Percentiles rank a stretch among this genome's conserved stretches.
These are phyloP conservation scores for Euphydryas editha DNA, from an alignment of 2,888 invertebrate genomes.

Conservation along the genomic window DNA sequence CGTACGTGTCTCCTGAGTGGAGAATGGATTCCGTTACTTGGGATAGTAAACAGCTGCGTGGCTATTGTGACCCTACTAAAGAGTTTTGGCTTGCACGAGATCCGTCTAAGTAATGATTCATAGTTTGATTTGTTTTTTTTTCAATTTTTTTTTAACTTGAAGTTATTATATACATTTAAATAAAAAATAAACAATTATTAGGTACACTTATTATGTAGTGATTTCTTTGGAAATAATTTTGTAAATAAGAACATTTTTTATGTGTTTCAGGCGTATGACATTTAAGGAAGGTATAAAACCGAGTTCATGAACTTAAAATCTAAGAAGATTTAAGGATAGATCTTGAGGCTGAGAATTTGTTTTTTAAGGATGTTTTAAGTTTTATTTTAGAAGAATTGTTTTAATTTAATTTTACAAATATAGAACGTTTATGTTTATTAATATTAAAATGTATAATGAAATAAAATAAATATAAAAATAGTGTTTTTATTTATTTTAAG, in stretches of 20 bases:
- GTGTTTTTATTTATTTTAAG: too few species aligned
- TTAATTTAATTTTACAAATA: conserved; percentile 17
- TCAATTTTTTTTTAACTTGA: too few species aligned
- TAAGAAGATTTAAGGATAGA: background rate
- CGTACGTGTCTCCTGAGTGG: conserved; percentile 63
- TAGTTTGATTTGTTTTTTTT: background rate
- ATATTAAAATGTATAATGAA: too few species aligned
- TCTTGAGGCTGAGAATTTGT: conserved; percentile 7
- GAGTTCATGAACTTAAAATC: background rate
- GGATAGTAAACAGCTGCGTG: conserved; percentile 57
- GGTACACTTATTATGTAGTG: too few species aligned
- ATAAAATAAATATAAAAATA: too few species aligned
- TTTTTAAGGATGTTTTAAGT: conserved; percentile 24
- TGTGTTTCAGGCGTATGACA: background rate
- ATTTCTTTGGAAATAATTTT: conserved; percentile 1
- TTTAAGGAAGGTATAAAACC: background rate
- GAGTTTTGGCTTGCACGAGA: conserved; percentile 52
- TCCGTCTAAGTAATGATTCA: conserved; percentile 27
- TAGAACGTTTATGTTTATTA: background rate
- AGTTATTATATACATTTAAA: too few species aligned
- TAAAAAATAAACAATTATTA: too few species aligned
- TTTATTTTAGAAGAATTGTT: conserved; percentile 27
- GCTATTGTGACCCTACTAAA: conserved; percentile 48
- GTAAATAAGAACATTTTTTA: conserved; percentile 9
- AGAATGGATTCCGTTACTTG: conserved; percentile 59